Evolutionary conservation across 2,888 invertebrate species (phyloP).

Genomic region (Rugalucina vietnamica): DNA sequence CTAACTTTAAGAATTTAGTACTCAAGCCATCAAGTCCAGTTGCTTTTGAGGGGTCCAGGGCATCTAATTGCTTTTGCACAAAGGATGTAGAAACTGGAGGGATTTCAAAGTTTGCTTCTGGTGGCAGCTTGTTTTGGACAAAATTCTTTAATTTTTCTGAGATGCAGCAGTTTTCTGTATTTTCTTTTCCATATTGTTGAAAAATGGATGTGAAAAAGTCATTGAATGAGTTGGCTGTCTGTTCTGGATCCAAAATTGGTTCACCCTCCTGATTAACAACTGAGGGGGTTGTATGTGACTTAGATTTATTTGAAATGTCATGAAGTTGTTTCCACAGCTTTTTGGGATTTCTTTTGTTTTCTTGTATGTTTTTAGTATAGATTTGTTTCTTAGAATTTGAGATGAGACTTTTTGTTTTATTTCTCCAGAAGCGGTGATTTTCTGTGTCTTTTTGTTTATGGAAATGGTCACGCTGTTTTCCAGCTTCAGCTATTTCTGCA

Average conservation of each 20-base stretch:
- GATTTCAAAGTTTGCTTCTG: background rate
- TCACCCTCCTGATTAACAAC: background rate
- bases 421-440: background rate
- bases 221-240: background rate
- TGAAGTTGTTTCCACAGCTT: background rate
- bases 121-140: background rate
- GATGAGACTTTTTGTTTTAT: background rate
- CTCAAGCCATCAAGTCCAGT: background rate
- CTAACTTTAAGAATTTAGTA: background rate
- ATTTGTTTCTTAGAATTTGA: background rate
- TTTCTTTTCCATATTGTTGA: background rate
- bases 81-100: background rate
- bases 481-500: background rate
- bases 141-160: background rate
- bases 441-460: background rate
- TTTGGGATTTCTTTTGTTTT: background rate
- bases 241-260: background rate
- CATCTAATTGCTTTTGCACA: background rate
- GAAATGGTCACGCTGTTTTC: background rate
- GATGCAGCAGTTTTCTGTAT: background rate
- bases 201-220: background rate
- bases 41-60: background rate
- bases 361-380: background rate
- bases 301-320: background rate
- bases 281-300: background rate